Base-by-base conservation (phyloP, 2,888 invertebrate species). In the Drosophila parthenogenetica region DNA sequence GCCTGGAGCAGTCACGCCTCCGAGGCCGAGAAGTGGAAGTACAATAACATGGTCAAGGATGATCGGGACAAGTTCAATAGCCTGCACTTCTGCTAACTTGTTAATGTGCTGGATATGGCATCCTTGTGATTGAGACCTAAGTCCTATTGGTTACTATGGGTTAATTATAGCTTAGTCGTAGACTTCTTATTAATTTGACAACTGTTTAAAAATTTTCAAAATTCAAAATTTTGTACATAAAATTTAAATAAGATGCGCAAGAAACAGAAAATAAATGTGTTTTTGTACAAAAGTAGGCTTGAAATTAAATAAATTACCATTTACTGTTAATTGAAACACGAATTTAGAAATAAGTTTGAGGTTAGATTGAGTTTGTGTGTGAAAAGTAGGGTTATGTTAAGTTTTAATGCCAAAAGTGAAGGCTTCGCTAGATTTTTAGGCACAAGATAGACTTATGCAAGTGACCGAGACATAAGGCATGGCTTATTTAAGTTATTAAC, bases 1-100 rank as follows among this genome's bases (percentile, higher is more conserved):
- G 65, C 83, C 13, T 88, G 90, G 89, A 85, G 80, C 69, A 80
- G 84, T 45, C 77, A 81, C 58, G 81, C 86, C n/a, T 71, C 86
- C 11, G 78, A 64, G 25, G 77, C 68, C 11, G 90, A 91, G n/a
- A 91, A 91, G 55, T 92, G 91, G 91, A 91, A 91, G 57, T 92
- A 90, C 77, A 92, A 91, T 65, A 79, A 90, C 25, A 92, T 92
- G 92, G 87, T 90, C 60, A 82, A 81, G 63, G 84, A 91, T 62
- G 82, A 91, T 64, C 91, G 92, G 22, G 89, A 90, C 25, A 83
- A 90, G 67, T 92, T 92, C 78, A 92, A 92, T 69, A 82, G 74
- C 72, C 69, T 92, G 81, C 92, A 92, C 76, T 91, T 91, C 82
- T 91, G 87, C 60, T 92, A 87, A 81, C 8, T 22, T 5, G 17